Conservation (phyloP, 2,888 invertebrate species). For the Chironomus riparius region DNA sequence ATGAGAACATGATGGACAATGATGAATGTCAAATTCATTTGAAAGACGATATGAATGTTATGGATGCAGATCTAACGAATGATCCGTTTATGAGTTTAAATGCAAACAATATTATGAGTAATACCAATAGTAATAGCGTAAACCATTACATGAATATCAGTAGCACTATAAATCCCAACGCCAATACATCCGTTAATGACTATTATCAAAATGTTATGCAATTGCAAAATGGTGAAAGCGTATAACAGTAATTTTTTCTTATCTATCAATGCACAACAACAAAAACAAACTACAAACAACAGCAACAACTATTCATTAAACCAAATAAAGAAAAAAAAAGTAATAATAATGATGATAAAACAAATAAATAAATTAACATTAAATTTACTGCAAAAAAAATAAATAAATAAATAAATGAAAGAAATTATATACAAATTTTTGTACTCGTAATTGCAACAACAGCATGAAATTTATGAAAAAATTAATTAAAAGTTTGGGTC, state of each 20-base stretch:
- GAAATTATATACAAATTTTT: no score
- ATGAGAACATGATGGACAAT: slow-evolving; percentile 35
- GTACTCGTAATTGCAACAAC: no score
- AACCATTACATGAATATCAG: slow-evolving; percentile 27
- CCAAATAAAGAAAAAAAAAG: no score
- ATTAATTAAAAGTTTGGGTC: no score
- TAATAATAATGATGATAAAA: no score
- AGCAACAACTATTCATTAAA: neutral
- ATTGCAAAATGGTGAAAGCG: slow-evolving; percentile 28
- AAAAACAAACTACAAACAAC: neutral
- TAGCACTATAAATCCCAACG: slow-evolving; percentile 23
- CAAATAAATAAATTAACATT: no score
- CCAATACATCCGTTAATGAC: slow-evolving; percentile 14
- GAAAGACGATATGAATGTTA: slow-evolving; percentile 26
- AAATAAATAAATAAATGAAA: no score
- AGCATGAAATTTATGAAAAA: no score
- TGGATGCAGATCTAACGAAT: slow-evolving; percentile 19
- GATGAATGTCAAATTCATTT: slow-evolving; percentile 28
- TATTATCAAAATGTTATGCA: slow-evolving; percentile 27
- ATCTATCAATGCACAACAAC: neutral
- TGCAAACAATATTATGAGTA: slow-evolving; percentile 8
- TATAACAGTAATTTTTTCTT: slow-evolving; percentile 26
- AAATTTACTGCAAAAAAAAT: no score
- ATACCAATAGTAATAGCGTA: slow-evolving; percentile 8
- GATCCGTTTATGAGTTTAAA: slow-evolving; percentile 13